phyloP scores from a whole-genome alignment of 2,888 invertebrate species.

The Mellilla xanthometata region DNA sequence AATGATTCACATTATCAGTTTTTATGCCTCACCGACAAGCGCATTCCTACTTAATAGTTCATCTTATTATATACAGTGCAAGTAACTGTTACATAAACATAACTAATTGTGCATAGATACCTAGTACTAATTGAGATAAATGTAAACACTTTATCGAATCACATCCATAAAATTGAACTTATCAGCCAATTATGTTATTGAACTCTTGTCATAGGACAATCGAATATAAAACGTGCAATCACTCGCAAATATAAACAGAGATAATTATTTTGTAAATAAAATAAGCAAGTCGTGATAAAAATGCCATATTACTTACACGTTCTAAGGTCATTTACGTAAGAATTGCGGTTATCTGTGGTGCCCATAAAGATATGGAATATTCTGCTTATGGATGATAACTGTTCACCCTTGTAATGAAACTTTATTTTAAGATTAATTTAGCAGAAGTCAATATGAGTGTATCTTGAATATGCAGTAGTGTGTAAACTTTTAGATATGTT shows the following conservation, averaged over 20 bases:
- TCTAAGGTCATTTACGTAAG: background rate
- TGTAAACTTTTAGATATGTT: no score
- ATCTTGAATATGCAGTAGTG: no score
- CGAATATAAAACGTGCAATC: background rate
- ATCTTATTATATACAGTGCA: no score
- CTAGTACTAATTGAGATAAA: no score
- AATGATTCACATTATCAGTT: no score
- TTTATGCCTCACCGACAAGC: no score
- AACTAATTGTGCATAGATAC: no score
- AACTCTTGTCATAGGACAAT: constrained; percentile 1
- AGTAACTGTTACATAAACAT: no score
- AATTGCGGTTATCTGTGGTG: constrained; percentile 2
- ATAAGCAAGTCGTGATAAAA: background rate
- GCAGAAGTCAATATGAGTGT: no score
- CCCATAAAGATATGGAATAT: constrained; percentile 8
- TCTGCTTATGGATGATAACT: background rate
- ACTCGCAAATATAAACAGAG: constrained; percentile 3
- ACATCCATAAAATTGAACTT: background rate
- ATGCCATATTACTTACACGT: background rate
- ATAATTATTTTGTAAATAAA: constrained; percentile 1
- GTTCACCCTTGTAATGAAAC: no score
- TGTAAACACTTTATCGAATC: background rate
- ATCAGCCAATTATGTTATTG: background rate
- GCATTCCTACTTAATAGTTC: no score
- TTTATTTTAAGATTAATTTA: no score